phyloP scores from a whole-genome alignment of 2,888 invertebrate species.

The Brenthis ino region DNA sequence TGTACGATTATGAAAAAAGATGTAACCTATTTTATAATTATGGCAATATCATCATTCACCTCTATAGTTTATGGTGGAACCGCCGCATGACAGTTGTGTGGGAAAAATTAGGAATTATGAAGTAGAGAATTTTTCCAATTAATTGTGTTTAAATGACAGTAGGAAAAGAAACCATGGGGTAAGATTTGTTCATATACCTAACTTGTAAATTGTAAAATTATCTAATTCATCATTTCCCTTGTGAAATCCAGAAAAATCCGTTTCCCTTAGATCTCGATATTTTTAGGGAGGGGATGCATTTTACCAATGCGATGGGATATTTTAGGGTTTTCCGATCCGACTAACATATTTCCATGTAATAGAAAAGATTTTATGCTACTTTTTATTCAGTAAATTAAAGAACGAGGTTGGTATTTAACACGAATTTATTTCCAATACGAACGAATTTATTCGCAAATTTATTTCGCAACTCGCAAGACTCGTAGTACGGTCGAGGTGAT shows the following conservation, averaged over 20 bases:
- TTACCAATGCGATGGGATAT: slow-evolving; percentile 77
- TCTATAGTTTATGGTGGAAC: slow-evolving; percentile 46
- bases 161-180: slow-evolving; percentile 92
- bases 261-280: slow-evolving; percentile 67
- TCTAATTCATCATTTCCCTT: not conserved
- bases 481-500: slow-evolving; percentile 52
- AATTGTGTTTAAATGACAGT: slow-evolving; percentile 87
- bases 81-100: slow-evolving; percentile 49
- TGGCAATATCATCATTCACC: slow-evolving; percentile 25
- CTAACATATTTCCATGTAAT: slow-evolving; percentile 16
- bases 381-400: slow-evolving; percentile 20
- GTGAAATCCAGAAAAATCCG: slow-evolving; percentile 46
- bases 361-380: not conserved
- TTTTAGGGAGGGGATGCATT: slow-evolving; percentile 80
- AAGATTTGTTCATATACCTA: slow-evolving; percentile 59
- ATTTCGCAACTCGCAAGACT: slow-evolving; percentile 38
- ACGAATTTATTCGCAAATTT: slow-evolving; percentile 9
- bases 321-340: slow-evolving; percentile 56
- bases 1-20: not conserved
- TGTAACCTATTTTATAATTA: slow-evolving; percentile 8
- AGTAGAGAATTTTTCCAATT: slow-evolving; percentile 59
- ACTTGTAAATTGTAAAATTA: not conserved
- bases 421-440: slow-evolving; percentile 13
- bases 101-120: slow-evolving; percentile 49
- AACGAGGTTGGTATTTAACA: not conserved